Conservation (phyloP, 2,888 invertebrate genomes). For the Monopis laevigella region DNA sequence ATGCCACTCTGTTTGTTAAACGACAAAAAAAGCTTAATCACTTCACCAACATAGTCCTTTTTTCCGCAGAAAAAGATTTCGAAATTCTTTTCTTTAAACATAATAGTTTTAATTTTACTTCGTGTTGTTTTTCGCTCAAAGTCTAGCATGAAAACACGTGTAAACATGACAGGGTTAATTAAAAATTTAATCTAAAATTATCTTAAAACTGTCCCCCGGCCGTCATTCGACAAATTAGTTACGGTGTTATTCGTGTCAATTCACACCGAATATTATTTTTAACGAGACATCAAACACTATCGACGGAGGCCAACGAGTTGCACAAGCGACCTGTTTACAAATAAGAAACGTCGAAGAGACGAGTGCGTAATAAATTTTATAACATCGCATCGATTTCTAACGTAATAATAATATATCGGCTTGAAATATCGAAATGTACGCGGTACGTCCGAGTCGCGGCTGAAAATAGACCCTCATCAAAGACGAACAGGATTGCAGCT, state of each 20-base stretch:
- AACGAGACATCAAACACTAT: constrained; percentile 65
- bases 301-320: constrained; percentile 41
- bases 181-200: constrained; percentile 53
- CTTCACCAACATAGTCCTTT: background rate
- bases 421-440: constrained; percentile 61
- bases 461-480: constrained; percentile 66
- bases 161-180: constrained; percentile 25
- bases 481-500: constrained; percentile 66
- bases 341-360: constrained; percentile 55
- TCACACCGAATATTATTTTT: constrained; percentile 57
- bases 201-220: constrained; percentile 44
- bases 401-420: constrained; percentile 65
- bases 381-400: constrained; percentile 60
- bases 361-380: constrained; percentile 65
- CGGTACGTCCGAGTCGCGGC: constrained; percentile 57
- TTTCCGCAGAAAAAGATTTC: constrained; percentile 30
- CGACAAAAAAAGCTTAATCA: constrained; percentile 4
- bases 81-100: constrained; percentile 19
- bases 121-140: background rate
- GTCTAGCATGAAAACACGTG: background rate
- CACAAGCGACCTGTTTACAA: constrained; percentile 59
- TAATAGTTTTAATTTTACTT: background rate
- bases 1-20: constrained; percentile 37
- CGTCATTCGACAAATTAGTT: constrained; percentile 62
- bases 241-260: constrained; percentile 57